Evolutionary conservation across 2,888 invertebrate genomes (phyloP).

Genomic region (Schizotus pectinicornis): DNA sequence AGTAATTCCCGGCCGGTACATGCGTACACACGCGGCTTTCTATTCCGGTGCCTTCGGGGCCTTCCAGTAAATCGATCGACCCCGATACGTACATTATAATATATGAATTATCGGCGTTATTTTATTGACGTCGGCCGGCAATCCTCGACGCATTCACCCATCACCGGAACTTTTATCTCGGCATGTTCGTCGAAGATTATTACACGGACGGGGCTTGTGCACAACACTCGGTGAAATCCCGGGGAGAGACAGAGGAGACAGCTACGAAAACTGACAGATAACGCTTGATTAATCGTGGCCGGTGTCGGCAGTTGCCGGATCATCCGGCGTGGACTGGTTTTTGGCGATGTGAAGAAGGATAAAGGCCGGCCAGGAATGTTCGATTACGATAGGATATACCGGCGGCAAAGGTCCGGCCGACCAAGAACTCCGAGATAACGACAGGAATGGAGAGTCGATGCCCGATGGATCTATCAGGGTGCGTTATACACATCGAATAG

Average conservation of each 20-base stretch:
- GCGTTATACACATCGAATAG: too few relatives aligned
- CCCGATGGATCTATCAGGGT: constrained; percentile 44
- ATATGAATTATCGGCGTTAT: too few relatives aligned
- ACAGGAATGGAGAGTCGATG: constrained; percentile 40
- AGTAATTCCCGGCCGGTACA: neutral
- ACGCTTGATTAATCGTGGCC: constrained; percentile 56
- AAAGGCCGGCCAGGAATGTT: constrained; percentile 50
- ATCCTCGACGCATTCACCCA: too few relatives aligned
- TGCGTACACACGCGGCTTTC: neutral
- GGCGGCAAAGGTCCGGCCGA: constrained; percentile 5
- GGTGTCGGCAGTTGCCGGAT: constrained; percentile 51
- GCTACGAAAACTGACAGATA: constrained; percentile 48
- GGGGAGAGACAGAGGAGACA: constrained; percentile 33
- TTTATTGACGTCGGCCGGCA: too few relatives aligned
- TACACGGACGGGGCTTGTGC: constrained; percentile 12
- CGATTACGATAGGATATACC: constrained; percentile 46
- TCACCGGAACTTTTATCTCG: neutral
- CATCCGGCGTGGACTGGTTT: constrained; percentile 54
- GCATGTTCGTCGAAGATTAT: constrained; percentile 24
- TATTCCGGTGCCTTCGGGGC: constrained; percentile 6
- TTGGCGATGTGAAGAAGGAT: constrained; percentile 53
- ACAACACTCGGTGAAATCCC: constrained; percentile 25
- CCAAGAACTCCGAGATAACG: constrained; percentile 35
- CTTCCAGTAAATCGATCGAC: neutral
- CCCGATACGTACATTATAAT: too few relatives aligned